Conservation (phyloP, 2,797 vertebrate genomes). For the Anguilla pacifica region DNA sequence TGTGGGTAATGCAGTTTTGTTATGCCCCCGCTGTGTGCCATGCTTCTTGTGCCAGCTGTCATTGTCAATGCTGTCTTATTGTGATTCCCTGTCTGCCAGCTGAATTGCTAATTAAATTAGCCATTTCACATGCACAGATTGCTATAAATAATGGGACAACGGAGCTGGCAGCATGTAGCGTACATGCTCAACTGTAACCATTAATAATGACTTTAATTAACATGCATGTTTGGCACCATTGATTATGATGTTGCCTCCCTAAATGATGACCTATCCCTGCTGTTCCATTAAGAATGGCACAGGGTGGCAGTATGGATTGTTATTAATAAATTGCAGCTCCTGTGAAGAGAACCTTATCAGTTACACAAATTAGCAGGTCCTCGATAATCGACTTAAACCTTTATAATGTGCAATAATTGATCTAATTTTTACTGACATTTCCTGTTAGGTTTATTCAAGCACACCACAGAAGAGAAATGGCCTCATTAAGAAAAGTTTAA, state of each 20-base stretch:
- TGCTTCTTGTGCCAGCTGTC: conserved; percentile 72
- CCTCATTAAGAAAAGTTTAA: conserved; percentile 99
- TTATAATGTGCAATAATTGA: conserved; percentile 97
- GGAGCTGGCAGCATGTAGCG: conserved; percentile 75
- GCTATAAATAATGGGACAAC: conserved; percentile 74
- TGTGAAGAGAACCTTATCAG: conserved; percentile 85
- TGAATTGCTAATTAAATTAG: conserved; percentile 77
- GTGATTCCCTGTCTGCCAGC: conserved; percentile 60
- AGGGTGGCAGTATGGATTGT: conserved; percentile 81
- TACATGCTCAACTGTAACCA: conserved; percentile 92
- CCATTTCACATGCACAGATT: conserved; percentile 76
- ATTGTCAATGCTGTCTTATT: conserved; percentile 52
- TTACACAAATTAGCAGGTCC: conserved; percentile 93
- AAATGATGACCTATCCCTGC: conserved; percentile 83
- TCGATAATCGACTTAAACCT: conserved; percentile 93
- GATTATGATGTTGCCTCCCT: conserved; percentile 91
- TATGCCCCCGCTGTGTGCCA: conserved; percentile 55
- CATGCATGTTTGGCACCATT: conserved; percentile 81
- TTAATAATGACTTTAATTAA: conserved; percentile 97
- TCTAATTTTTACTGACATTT: conserved; percentile 94
- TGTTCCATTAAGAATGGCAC: conserved; percentile 76
- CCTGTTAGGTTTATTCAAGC: conserved; percentile 65
- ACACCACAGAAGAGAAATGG: conserved; percentile 89
- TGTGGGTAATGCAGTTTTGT: conserved; percentile 57
- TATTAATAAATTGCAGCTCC: conserved; percentile 95